Evolutionary conservation across 2,888 invertebrate genomes (phyloP).

Genomic region (Gasteruption jaculator): DNA sequence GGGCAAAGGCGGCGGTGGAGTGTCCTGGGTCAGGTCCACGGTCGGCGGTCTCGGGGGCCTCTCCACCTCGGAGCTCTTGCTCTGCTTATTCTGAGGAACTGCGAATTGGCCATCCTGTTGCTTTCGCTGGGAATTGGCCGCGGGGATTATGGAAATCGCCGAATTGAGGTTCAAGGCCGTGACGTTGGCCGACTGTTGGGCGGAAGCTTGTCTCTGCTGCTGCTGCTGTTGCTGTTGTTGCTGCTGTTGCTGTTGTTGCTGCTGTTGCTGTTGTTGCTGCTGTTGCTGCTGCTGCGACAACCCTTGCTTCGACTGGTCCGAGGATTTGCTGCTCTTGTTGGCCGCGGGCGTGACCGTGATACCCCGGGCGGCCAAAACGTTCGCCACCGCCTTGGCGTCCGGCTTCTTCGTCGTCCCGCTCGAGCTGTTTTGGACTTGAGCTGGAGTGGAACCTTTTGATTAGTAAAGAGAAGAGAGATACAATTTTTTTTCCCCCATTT

Average conservation of each 20-base stretch:
- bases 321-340: slow-evolving; percentile 48
- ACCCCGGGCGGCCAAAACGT: slow-evolving; percentile 71
- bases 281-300: slow-evolving; percentile 35
- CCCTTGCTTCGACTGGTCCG: slow-evolving; percentile 36
- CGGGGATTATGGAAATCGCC: slow-evolving; percentile 61
- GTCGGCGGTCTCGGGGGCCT: slow-evolving; percentile 53
- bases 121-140: slow-evolving; percentile 49
- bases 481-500: too few species aligned
- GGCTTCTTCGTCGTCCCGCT: slow-evolving; percentile 55
- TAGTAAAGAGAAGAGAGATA: too few species aligned
- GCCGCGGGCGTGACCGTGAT: slow-evolving; percentile 72
- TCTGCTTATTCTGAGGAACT: slow-evolving; percentile 48
- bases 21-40: slow-evolving; percentile 51
- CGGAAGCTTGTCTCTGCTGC: slow-evolving; percentile 50
- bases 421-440: slow-evolving; percentile 41
- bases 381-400: slow-evolving; percentile 73
- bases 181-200: slow-evolving; percentile 38
- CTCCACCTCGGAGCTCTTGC: slow-evolving; percentile 43
- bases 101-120: slow-evolving; percentile 46
- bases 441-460: slow-evolving; percentile 46
- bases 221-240: slow-evolving; percentile 26
- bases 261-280: slow-evolving; percentile 38
- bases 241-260: slow-evolving; percentile 35
- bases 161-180: slow-evolving; percentile 58
- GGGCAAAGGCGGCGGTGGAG: slow-evolving; percentile 47